phyloP scores from a whole-genome alignment of 1,140 invertebrate species.

The Hormaphis cornu region DNA sequence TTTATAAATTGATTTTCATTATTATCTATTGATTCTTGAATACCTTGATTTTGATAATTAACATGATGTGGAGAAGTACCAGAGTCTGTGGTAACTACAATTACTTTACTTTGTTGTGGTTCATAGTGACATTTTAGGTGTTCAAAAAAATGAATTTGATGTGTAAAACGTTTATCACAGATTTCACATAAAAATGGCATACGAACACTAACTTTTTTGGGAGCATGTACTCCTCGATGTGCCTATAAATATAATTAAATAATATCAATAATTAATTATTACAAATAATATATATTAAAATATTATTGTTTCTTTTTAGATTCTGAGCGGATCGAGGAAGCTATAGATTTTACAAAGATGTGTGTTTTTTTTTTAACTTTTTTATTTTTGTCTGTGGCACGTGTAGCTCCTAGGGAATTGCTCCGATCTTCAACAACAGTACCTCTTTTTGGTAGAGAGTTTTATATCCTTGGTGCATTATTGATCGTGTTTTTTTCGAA shows the following conservation, averaged over 20 bases:
- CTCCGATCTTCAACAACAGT: no score
- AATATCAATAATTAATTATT: neutral
- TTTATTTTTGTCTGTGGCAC: no score
- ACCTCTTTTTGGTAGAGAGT: no score
- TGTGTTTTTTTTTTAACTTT: no score
- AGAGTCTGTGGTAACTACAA: slow-evolving; percentile 22
- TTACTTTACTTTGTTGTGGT: slow-evolving; percentile 41
- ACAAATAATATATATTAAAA: neutral
- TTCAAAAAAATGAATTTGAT: slow-evolving; percentile 68
- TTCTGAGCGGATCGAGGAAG: no score
- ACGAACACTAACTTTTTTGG: slow-evolving; percentile 13
- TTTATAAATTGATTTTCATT: slow-evolving; percentile 18
- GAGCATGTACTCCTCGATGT: slow-evolving; percentile 20
- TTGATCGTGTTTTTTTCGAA: no score
- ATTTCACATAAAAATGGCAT: slow-evolving; percentile 55
- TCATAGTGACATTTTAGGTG: slow-evolving; percentile 72
- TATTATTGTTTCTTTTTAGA: neutral
- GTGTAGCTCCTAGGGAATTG: no score
- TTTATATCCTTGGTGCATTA: no score
- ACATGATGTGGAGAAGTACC: slow-evolving; percentile 19
- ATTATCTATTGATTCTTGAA: slow-evolving; percentile 1
- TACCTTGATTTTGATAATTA: neutral
- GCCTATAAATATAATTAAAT: neutral
- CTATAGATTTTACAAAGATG: no score
- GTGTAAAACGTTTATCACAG: slow-evolving; percentile 52